Percentiles rank a stretch among this genome's conserved stretches.
Evolutionary conservation across 2,113 vertebrate genomes (phyloP).

Genomic region (Corvus hawaiiensis): DNA sequence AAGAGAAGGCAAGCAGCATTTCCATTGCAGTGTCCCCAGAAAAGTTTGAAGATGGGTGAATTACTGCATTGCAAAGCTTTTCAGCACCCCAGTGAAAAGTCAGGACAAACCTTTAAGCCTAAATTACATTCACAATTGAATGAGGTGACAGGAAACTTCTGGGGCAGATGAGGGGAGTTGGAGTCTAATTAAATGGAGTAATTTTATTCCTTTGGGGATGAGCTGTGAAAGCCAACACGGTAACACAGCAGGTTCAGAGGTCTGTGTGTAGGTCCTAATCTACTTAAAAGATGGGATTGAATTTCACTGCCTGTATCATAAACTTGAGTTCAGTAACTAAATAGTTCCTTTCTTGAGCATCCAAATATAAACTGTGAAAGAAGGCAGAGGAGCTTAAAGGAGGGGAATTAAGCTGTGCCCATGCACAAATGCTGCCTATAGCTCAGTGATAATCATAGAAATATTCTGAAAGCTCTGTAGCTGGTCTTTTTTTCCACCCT

Average conservation of each 20-base stretch:
- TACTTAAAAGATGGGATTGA: constrained; percentile 35
- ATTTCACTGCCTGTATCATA: constrained; percentile 11
- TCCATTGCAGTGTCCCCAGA: neutral
- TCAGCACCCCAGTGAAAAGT: neutral
- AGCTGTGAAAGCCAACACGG: constrained; percentile 45
- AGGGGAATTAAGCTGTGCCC: neutral
- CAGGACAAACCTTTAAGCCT: neutral
- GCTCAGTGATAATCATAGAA: neutral
- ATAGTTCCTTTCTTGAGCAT: neutral
- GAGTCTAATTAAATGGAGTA: constrained; percentile 29
- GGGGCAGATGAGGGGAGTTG: neutral
- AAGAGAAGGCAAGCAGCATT: neutral
- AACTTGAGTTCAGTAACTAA: neutral
- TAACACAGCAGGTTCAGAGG: constrained; percentile 38
- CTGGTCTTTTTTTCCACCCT: neutral
- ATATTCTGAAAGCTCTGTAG: neutral
- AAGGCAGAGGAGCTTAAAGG: neutral
- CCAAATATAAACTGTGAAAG: neutral
- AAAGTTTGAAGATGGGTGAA: neutral
- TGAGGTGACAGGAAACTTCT: neutral
- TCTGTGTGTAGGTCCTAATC: constrained; percentile 39
- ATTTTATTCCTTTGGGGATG: constrained; percentile 22
- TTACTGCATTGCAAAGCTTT: neutral
- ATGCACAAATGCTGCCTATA: neutral
- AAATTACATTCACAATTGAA: neutral